Base-by-base conservation (phyloP, 1,140 invertebrate genomes). In the Platyscapa corneri region DNA sequence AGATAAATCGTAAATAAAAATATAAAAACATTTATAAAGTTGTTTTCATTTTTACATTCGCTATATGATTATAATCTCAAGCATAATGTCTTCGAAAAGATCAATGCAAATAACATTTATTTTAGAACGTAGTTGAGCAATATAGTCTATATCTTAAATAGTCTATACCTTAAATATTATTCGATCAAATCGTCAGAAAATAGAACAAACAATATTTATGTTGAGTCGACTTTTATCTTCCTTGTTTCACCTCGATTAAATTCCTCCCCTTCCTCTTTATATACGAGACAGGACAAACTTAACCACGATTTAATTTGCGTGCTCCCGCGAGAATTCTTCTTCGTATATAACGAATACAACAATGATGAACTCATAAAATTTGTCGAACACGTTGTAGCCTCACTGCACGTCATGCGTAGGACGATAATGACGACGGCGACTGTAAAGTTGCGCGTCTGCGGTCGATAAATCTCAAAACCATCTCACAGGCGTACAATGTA, bases 381-480 rank as follows among this genome's bases (percentile, higher is more conserved):
- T 18, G 49, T 77, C 75, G 75, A 65, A n/a, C 32, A 75, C 42
- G 14, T 16, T 10, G 42, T 49, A 16, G n/a, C 53, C 32, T 2
- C 27, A 20, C 0, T 56, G 37, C 23, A 12, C 70, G 18, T 32
- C 8, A n/a, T 83, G 49, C 49, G 80, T 82, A 82, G 80, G 49
- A 39, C 5, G 80, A 74, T 39, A 72, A 72, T 72, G n/a, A 46
- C 42, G 27, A 37, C 27, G 72, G 1, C 16, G 5, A 14, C n/a
- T 64, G 82, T 77, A 49, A 78, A 84, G 39, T 84, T 78, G 67
- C 49, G 83, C 42, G 83, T 84, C 75, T 84, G 75, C 39, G 56
- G 37, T 72, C 83, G 75, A 79, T 84, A 84, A 84, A 84, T 78
- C 76, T 79, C 76, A 23, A 42, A 32, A 49, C 42, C 74, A 56